Base-by-base conservation (phyloP, 2,797 vertebrate genomes). In the Philypnodon macrostomus region DNA sequence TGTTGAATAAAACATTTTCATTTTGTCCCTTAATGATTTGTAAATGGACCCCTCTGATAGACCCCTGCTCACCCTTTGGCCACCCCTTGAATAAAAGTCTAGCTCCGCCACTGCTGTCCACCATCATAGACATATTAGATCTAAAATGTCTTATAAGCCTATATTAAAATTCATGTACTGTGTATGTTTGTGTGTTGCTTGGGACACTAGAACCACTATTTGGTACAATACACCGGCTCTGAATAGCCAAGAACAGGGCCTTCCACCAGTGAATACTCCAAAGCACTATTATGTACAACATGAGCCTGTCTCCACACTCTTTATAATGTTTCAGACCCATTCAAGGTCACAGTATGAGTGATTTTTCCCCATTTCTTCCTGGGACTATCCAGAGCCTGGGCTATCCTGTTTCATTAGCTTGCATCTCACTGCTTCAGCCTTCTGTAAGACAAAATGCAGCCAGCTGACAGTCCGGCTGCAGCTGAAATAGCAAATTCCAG, bases 401-500 rank as follows among this genome's bases (percentile, higher is more conserved):
- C 59, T 70, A 70, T 84, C 73, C 66, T 67, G 54, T 84, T 77
- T 69, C 70, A 77, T 79, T 67, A 73, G 66, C 68, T 74, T 67
- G 76, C 74, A 63, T 58, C 70, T 73, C 70, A 41, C 63, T 32
- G 47, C 52, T 47, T 48, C 65, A 18, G 40, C 63, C 8, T 34
- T 58, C 54, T 47, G 64, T 67, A 68, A 49, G 11, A 70, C 71
- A 66, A 58, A 76, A 71, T 55, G 62, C 51, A 63, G 26, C 65
- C 24, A 55, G 54, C 65, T 38, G 67, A 67, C 67, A 49, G 58
- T 53, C 24, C 23, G 60, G 59, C 66, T 13, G 44, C 77, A 74
- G 71, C 74, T 76, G 55, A 73, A 75, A 75, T 50, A 73, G 68
- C 63, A 77, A 70, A 73, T 3, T 62, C 41, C 14, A 7, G 16